Conservation (phyloP, 2,113 vertebrate species). For the Gnathochromis pfefferi region DNA sequence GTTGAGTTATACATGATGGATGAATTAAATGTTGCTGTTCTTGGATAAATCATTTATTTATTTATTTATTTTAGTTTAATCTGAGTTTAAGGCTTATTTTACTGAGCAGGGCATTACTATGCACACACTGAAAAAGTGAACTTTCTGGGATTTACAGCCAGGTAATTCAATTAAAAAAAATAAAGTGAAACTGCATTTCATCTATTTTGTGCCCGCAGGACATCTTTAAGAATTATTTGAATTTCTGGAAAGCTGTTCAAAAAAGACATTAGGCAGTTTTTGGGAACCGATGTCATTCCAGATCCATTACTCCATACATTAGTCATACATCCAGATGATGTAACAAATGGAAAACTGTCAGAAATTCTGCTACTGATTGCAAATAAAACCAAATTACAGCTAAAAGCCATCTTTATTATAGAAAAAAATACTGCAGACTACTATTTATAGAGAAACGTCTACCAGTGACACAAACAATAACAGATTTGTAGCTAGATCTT, state of each 20-base stretch:
- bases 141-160: background rate
- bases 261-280: background rate
- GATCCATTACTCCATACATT: background rate
- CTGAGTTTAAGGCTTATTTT: background rate
- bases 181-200: background rate
- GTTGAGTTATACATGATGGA: background rate
- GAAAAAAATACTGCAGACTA: background rate
- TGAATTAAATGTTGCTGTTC: background rate
- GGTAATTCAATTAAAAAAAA: background rate
- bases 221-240: background rate
- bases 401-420: background rate
- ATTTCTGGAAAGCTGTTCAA: background rate
- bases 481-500: background rate
- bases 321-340: background rate
- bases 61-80: background rate
- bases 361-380: background rate
- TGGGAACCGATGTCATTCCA: background rate
- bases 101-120: background rate
- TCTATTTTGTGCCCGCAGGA: background rate
- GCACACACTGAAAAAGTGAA: background rate
- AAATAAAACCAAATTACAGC: background rate
- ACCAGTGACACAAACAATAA: background rate
- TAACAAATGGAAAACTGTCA: background rate
- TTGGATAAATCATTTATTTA: background rate
- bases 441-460: background rate